phyloP scores from a whole-genome alignment of 2,113 vertebrate species.

The Ptilorrhoa leucosticta region DNA sequence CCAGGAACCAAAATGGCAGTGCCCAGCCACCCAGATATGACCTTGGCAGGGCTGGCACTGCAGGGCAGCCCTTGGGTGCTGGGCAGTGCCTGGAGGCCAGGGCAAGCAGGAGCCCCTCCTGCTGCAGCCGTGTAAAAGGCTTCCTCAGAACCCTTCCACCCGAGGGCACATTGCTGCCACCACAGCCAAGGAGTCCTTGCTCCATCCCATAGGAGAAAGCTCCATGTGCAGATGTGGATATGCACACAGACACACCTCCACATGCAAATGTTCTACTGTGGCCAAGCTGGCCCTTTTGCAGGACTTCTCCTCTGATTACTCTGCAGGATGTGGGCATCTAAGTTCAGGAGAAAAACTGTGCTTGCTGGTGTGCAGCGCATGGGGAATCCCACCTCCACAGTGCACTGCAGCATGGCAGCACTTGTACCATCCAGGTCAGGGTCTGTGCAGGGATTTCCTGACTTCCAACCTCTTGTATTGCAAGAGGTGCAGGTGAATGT shows the following conservation, averaged over 20 bases:
- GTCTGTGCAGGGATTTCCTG: background rate
- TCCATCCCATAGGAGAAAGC: background rate
- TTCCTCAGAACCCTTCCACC: background rate
- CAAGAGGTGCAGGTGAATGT: background rate
- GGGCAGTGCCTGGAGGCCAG: background rate
- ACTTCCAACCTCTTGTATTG: background rate
- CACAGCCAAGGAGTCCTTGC: background rate
- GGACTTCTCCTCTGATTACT: background rate
- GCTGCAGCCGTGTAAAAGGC: background rate
- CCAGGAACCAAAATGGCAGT: background rate
- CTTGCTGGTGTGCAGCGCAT: background rate
- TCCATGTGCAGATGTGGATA: background rate
- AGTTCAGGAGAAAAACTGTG: background rate
- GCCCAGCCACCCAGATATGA: background rate
- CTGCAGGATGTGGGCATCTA: background rate
- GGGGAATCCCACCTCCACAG: background rate
- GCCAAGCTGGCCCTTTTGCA: background rate
- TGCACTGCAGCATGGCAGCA: rapidly evolving
- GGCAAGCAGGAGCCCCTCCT: background rate
- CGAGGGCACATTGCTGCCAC: background rate
- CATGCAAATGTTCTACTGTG: background rate
- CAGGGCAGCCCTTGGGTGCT: background rate
- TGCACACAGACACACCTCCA: background rate
- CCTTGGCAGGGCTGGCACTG: background rate
- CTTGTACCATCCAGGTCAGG: background rate